These are phyloP conservation scores for Charaxes varanes DNA, from an alignment of 1,140 invertebrate species.

Conservation along the genomic window DNA sequence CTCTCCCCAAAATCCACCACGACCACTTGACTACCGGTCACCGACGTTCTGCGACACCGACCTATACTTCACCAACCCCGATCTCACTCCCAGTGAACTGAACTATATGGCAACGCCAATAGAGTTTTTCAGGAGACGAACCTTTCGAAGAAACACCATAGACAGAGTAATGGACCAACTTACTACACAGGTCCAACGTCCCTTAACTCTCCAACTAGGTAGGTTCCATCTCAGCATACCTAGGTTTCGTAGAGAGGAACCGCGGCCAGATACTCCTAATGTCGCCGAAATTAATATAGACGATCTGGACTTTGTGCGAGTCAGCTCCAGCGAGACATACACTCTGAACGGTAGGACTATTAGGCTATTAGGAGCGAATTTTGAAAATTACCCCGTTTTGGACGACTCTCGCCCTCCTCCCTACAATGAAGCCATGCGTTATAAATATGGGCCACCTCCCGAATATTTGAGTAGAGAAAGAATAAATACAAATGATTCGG, in stretches of 20 bases:
- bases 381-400: constrained; percentile 51
- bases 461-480: constrained; percentile 74
- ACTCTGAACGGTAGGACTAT: constrained; percentile 64
- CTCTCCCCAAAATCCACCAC: constrained; percentile 28
- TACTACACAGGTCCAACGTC: constrained; percentile 25
- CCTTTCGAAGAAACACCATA: constrained; percentile 27
- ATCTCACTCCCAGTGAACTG: constrained; percentile 31
- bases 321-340: constrained; percentile 53
- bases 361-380: constrained; percentile 50
- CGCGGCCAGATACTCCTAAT: constrained; percentile 51
- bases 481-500: constrained; percentile 26
- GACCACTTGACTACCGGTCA: constrained; percentile 31
- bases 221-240: constrained; percentile 58
- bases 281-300: constrained; percentile 48
- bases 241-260: constrained; percentile 32
- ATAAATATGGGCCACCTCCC: constrained; percentile 75
- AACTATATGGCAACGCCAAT: constrained; percentile 40
- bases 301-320: constrained; percentile 44
- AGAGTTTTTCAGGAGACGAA: constrained; percentile 31
- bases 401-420: constrained; percentile 72
- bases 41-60: constrained; percentile 38
- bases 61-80: constrained; percentile 34
- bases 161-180: constrained; percentile 39
- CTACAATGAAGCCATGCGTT: constrained; percentile 73
- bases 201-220: constrained; percentile 50